Evolutionary conservation across 2,113 vertebrate genomes (phyloP).

Genomic region (Daphoenositta chrysoptera): DNA sequence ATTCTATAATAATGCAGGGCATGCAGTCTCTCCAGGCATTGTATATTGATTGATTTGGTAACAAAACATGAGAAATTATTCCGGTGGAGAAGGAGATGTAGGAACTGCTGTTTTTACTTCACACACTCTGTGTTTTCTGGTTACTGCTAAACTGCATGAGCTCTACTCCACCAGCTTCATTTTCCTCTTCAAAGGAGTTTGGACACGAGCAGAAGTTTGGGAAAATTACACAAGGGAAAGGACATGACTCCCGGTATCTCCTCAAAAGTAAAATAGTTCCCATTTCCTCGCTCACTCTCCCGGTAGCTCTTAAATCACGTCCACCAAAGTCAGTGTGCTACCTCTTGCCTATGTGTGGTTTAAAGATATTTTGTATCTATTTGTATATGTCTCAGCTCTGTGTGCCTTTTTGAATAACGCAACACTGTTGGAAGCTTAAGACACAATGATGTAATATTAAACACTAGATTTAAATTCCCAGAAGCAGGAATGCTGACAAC

Average conservation of each 20-base stretch:
- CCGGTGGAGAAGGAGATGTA: neutral
- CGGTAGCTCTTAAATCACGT: neutral
- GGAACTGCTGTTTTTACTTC: neutral
- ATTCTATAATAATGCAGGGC: neutral
- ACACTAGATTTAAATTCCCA: neutral
- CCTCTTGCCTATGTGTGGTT: neutral
- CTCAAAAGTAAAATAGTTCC: neutral
- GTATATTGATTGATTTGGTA: neutral
- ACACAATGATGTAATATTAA: neutral
- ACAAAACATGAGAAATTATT: neutral
- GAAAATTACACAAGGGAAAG: neutral
- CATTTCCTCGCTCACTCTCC: neutral
- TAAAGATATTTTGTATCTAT: neutral
- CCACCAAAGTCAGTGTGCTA: neutral
- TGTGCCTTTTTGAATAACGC: neutral
- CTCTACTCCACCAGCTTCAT: neutral
- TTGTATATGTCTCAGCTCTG: neutral
- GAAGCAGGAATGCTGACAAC: neutral
- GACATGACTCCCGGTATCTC: neutral
- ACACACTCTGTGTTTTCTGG: neutral
- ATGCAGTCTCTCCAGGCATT: neutral
- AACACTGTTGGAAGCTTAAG: neutral
- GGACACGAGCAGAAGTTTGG: neutral
- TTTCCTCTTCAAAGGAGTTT: neutral
- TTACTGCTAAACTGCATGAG: neutral